A percentile compares a stretch with the other conserved stretches of the same genome.
Evolutionary conservation across 2,113 vertebrate species (phyloP).

Genomic region (Microcebus jonahi): DNA sequence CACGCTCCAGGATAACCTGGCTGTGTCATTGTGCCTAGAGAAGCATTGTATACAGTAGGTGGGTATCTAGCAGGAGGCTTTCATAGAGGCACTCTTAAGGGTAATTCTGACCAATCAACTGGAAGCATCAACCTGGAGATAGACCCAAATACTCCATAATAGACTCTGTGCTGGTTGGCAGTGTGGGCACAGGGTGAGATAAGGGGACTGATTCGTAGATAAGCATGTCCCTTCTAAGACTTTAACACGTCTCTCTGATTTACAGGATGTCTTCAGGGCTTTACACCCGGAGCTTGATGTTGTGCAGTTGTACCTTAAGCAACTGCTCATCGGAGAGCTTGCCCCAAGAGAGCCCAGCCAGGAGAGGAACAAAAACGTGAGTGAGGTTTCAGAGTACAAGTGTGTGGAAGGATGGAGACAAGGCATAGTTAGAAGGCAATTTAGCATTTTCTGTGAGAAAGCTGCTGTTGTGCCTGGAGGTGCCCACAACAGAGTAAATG

Average conservation of each 20-base stretch:
- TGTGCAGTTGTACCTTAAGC: constrained; percentile 92
- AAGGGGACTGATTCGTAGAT: background rate
- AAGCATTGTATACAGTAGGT: background rate
- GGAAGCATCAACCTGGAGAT: background rate
- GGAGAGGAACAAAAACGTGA: constrained; percentile 93
- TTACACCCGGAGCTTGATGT: constrained; percentile 90
- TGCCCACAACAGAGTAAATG: background rate
- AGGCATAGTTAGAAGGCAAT: background rate
- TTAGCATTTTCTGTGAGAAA: background rate
- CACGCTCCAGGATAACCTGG: background rate
- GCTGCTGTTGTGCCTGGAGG: no score
- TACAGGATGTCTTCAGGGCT: constrained; percentile 92
- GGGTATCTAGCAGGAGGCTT: background rate
- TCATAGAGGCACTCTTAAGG: background rate
- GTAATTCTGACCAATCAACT: background rate
- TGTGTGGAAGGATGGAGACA: background rate
- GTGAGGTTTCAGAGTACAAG: constrained; percentile 21
- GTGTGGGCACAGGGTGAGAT: background rate
- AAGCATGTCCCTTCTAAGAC: background rate
- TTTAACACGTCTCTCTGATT: background rate
- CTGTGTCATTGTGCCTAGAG: background rate
- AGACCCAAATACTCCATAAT: background rate
- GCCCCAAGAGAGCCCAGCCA: constrained; percentile 90
- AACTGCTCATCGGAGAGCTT: constrained; percentile 93
- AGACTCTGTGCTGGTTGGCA: background rate